Base-by-base conservation (phyloP, 2,113 vertebrate species). In the Panthera tigris region DNA sequence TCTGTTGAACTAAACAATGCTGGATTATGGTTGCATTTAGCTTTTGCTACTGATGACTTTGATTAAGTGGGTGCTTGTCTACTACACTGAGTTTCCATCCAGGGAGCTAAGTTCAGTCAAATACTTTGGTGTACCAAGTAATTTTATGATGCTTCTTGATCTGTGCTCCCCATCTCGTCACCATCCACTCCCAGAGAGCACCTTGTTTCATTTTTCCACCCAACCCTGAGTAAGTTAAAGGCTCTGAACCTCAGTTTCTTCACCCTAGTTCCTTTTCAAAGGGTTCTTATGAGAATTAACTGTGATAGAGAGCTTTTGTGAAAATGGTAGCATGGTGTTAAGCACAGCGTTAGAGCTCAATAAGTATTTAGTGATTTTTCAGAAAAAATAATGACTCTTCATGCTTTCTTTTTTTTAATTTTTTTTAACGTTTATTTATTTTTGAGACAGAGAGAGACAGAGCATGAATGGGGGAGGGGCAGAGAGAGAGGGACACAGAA, bases 31-130 rank as follows among this genome's bases (percentile, higher is more conserved):
- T 78, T 85, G 71, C 45, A 18, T 91, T 95, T 69, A 87, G 31
- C 55, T 87, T 93, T 97, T 92, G 39, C 25, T 91, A 36, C 76
- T 69, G 52, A 85, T 39, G 25, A 50, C 71, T 86, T 96, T 52
- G 76, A 61, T 82, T 39, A 66, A 86, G 21, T 78, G 19, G 3
- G 13, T 87, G 14, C 27, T 87, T 96, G 39, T 31, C 27, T 39
- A 33, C 48, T 69, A 27, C 11, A 19, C 6, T 55, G 86, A 65
- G 5, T 82, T 88, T 79, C 45, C 31, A 39, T 63, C 19, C 19
- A 31, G 41, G 52, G 50, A 87, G 57, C 82, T 85, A 52, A 76
- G 33, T 33, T 69, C 0, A 57, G 57, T 88, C 91, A 61, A 65
- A 63, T 36, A 52, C 12, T 71, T 69, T 11, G 57, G 63, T 39